Evolutionary conservation across 2,888 invertebrate species (phyloP), one percentile per base, ranked within the genome.

Genomic region (Acronicta alni): DNA sequence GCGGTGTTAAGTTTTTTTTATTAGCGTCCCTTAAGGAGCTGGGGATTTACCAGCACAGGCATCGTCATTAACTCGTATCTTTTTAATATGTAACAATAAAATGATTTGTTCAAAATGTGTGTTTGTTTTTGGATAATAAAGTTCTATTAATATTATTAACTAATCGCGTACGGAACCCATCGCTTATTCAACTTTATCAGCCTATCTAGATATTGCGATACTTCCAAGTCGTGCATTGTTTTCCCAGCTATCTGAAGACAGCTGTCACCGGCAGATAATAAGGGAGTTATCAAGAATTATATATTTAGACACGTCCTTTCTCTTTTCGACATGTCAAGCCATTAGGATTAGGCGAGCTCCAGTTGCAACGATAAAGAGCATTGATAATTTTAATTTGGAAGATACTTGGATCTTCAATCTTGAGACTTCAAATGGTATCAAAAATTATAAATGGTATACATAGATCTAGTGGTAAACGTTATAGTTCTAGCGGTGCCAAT

Each of bases 201-300:
- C 12, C 10, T 23, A 77, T 72, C 72, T 59, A 49, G 74, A 74
- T 65, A 48, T 47, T 4, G 26, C 45, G 62, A 56, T 69, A 67
- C 71, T 68, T 72, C 59, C 45, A 54, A 67, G 58, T 57, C 60
- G 32, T 51, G 76, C 80, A 85, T 89, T 90, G 89, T 90, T 84
- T 75, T 75, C 70, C 53, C 42, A 63, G 64, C 59, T 85, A 88
- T 89, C 89, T 72, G 65, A 58, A 58, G 89, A 88, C 90, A 90
- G 89, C 90, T 88, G 90, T 88, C 88, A 74, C 35, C 57, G 42
- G 10, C 37, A 46, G 84, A 87, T 87, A 85, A 82, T 74, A 72
- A 58, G 69, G 67, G 64, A 71, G 72, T 73, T 75, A 77, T 75
- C 82, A 81, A 80, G 80, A 80, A 81, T 72, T 77, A 71, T n/a